Evolutionary conservation across 1,140 invertebrate genomes (phyloP).

Genomic region (Archegozetes longisetosus): DNA sequence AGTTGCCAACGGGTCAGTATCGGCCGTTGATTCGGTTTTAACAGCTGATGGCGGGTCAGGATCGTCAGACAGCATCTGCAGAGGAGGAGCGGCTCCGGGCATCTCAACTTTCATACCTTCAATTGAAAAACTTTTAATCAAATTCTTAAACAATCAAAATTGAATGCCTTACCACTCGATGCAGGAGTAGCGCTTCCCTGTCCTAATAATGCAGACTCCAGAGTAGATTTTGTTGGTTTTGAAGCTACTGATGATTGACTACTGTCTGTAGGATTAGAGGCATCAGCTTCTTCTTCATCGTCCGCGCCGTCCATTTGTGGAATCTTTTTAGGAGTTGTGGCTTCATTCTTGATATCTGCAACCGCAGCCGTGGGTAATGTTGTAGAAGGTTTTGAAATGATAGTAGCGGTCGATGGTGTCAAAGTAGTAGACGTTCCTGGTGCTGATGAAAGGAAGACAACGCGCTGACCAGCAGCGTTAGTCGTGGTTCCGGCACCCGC

Average conservation of each 20-base stretch:
- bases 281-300: conserved; percentile 16
- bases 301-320: conserved; percentile 18
- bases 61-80: conserved; percentile 12
- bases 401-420: neutral
- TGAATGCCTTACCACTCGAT: neutral
- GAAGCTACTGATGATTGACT: neutral
- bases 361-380: no score
- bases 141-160: neutral
- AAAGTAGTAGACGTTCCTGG: neutral
- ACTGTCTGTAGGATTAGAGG: neutral
- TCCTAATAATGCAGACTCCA: conserved; percentile 1
- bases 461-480: neutral
- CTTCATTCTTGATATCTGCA: neutral
- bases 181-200: neutral
- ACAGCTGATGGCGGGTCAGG: conserved; percentile 7
- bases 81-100: conserved; percentile 6
- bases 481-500: conserved; percentile 4
- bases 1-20: conserved; percentile 5
- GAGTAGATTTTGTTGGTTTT: neutral
- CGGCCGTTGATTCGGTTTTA: neutral
- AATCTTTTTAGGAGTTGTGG: conserved; percentile 5
- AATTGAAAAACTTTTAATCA: neutral
- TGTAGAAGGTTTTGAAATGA: neutral
- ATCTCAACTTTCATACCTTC: conserved; percentile 7
- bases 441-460: neutral